Conservation (phyloP, 2,888 invertebrate genomes). For the Fabriciana adippe region DNA sequence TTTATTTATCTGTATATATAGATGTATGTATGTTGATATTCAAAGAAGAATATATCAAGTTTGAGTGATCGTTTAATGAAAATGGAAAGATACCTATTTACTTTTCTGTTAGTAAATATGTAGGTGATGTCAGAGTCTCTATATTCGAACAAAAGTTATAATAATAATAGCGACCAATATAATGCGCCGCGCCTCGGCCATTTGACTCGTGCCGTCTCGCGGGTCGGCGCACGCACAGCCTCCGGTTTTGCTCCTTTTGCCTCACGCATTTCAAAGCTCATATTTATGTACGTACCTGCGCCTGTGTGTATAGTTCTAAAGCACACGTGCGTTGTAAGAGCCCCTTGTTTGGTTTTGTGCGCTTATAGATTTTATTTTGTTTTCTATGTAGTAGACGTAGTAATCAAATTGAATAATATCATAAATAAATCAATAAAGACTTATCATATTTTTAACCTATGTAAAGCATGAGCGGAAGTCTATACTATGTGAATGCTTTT, state of each 20-base stretch:
- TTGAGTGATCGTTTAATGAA: background rate
- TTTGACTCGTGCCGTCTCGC: slow-evolving; percentile 76
- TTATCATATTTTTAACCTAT: too few relatives aligned
- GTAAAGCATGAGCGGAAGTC: too few relatives aligned
- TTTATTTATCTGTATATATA: too few relatives aligned
- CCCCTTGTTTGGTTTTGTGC: slow-evolving; percentile 21
- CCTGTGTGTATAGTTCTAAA: slow-evolving; percentile 42
- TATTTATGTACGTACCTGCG: slow-evolving; percentile 54
- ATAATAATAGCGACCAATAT: slow-evolving; percentile 36
- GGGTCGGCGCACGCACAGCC: slow-evolving; percentile 80
- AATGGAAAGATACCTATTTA: background rate
- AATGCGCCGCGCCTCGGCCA: slow-evolving; percentile 44
- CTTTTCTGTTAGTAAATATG: background rate
- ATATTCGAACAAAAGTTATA: slow-evolving; percentile 25
- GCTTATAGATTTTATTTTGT: background rate
- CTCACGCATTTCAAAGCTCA: slow-evolving; percentile 65
- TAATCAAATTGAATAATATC: background rate
- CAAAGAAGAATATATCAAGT: background rate
- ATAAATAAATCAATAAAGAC: too few relatives aligned
- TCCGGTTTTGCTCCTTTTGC: slow-evolving; percentile 77
- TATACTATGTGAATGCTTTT: too few relatives aligned
- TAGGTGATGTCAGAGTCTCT: slow-evolving; percentile 18
- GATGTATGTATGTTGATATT: too few relatives aligned
- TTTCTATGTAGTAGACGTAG: background rate
- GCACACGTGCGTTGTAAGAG: slow-evolving; percentile 53